phyloP scores from a whole-genome alignment of 2,113 vertebrate species.

The Piprites chloris region DNA sequence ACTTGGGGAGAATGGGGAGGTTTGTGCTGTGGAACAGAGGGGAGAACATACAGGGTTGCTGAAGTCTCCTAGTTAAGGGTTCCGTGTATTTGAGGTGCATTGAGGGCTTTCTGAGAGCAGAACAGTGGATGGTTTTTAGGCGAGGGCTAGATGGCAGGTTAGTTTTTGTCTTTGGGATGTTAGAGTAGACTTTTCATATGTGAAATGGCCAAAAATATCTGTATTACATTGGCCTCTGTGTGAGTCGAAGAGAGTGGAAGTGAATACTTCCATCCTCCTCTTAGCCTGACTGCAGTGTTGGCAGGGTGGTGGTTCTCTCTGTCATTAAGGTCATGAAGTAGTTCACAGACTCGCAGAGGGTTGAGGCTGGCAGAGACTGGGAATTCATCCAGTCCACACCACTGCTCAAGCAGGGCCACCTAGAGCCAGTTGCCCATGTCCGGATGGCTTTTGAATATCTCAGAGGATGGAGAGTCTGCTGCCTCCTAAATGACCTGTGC shows the following conservation, averaged over 20 bases:
- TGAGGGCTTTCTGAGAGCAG: background rate
- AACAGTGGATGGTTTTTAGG: background rate
- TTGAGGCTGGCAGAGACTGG: background rate
- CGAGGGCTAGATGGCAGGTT: background rate
- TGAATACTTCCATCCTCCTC: background rate
- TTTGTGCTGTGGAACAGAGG: background rate
- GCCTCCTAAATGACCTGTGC: background rate
- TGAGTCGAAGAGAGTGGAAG: background rate
- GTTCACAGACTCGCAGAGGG: background rate
- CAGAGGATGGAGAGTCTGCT: background rate
- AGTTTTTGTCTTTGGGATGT: background rate
- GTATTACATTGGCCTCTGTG: background rate
- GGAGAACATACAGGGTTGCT: background rate
- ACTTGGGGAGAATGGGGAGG: background rate
- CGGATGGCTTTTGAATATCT: background rate
- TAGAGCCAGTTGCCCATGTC: background rate
- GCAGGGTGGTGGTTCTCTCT: background rate
- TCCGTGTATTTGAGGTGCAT: rapidly evolving
- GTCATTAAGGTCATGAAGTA: background rate
- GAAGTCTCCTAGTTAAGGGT: background rate
- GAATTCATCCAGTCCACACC: background rate
- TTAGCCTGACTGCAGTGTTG: background rate
- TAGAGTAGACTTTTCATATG: background rate
- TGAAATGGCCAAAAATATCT: background rate
- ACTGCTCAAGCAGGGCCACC: background rate